A percentile compares a stretch with the other conserved stretches of the same genome.
These are phyloP conservation scores for Aphidius gifuensis DNA, from an alignment of 1,140 invertebrate genomes.

Conservation along the genomic window DNA sequence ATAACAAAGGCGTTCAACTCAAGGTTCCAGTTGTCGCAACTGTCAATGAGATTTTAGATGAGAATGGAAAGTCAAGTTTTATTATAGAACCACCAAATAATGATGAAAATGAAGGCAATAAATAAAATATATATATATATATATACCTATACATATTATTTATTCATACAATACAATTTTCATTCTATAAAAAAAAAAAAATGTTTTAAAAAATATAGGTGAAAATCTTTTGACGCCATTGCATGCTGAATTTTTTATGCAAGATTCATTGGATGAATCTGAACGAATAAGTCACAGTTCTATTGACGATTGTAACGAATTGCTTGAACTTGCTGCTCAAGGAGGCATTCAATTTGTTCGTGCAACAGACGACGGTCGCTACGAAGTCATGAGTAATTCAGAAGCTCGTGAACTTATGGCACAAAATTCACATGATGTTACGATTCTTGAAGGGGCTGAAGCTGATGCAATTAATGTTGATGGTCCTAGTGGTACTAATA, in stretches of 20 bases:
- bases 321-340: constrained; percentile 51
- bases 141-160: background rate
- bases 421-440: constrained; percentile 51
- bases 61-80: constrained; percentile 50
- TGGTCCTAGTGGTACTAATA: constrained; percentile 30
- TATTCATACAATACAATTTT: background rate
- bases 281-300: constrained; percentile 9
- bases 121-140: background rate
- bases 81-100: constrained; percentile 48
- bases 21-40: constrained; percentile 58
- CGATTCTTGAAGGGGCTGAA: constrained; percentile 47
- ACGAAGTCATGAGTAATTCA: constrained; percentile 52
- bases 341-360: constrained; percentile 55
- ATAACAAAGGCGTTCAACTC: constrained; percentile 54
- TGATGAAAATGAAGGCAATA: constrained; percentile 47
- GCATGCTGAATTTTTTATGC: constrained; percentile 23
- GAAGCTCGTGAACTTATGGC: constrained; percentile 53
- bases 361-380: constrained; percentile 53
- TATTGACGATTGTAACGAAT: constrained; percentile 46
- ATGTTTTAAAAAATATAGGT: background rate
- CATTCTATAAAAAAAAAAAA: too few species aligned
- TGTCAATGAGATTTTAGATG: constrained; percentile 50
- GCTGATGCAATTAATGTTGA: constrained; percentile 45
- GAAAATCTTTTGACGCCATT: constrained; percentile 32
- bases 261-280: constrained; percentile 11